A percentile compares a stretch with the other conserved stretches of the same genome.
Conservation (phyloP, 2,888 invertebrate genomes). For the Aphodius granarius region DNA sequence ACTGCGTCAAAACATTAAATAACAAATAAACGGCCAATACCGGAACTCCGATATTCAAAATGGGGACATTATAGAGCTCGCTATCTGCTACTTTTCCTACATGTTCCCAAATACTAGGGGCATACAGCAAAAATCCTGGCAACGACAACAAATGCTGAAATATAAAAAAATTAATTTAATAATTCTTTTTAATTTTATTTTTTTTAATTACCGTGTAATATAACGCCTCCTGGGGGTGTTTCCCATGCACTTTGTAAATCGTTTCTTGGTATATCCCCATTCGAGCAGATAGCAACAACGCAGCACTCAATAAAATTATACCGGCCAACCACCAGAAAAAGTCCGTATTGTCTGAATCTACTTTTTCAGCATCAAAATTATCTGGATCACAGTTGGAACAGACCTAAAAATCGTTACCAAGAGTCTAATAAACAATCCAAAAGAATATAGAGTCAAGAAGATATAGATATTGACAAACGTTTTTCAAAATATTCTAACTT, state of each 20-base stretch:
- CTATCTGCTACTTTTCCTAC: constrained; percentile 71
- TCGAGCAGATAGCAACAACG: constrained; percentile 88
- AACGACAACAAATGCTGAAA: constrained; percentile 84
- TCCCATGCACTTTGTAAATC: constrained; percentile 81
- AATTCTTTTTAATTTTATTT: neutral
- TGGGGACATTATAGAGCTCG: constrained; percentile 59
- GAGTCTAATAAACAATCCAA: too few species aligned
- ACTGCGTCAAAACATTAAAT: constrained; percentile 87
- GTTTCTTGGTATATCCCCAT: constrained; percentile 94
- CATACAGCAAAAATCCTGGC: constrained; percentile 83
- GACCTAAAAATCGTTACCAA: too few species aligned
- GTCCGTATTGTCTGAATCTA: constrained; percentile 47
- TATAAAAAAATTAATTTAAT: constrained; percentile 31
- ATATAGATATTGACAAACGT: too few species aligned
- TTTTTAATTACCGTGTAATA: constrained; percentile 70
- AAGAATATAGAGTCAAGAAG: too few species aligned
- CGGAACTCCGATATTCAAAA: constrained; percentile 68
- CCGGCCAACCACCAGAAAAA: constrained; percentile 70
- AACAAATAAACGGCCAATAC: constrained; percentile 75
- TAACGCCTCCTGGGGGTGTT: constrained; percentile 87
- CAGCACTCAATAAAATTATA: constrained; percentile 80
- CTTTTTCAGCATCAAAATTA: constrained; percentile 36
- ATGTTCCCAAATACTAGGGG: constrained; percentile 77
- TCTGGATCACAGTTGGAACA: constrained; percentile 45
- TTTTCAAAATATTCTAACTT: too few species aligned